A percentile compares a stretch with the other conserved stretches of the same genome.
These are phyloP conservation scores for Enteromius treurensis DNA, from an alignment of 2,797 vertebrate genomes.

Conservation along the genomic window DNA sequence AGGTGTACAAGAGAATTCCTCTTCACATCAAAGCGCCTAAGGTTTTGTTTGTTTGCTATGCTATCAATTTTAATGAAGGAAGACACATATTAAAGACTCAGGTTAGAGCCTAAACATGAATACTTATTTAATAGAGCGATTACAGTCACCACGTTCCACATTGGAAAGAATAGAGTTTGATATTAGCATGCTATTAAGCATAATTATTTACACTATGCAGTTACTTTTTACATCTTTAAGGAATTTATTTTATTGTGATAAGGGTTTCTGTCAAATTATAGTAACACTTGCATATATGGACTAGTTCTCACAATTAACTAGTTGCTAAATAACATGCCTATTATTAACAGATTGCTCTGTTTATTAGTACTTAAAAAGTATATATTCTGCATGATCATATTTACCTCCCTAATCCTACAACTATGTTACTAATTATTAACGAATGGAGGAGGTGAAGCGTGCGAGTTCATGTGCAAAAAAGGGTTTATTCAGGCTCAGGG, in stretches of 20 bases:
- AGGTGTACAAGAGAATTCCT: slow-evolving; percentile 9
- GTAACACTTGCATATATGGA: not conserved
- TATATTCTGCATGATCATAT: not conserved
- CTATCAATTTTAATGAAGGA: slow-evolving; percentile 22
- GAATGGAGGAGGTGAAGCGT: too few species aligned
- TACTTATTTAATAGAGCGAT: slow-evolving; percentile 9
- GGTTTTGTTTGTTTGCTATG: not conserved
- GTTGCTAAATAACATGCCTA: not conserved
- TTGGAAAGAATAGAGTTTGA: not conserved
- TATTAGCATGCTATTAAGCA: not conserved
- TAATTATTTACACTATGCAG: not conserved
- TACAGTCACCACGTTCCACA: not conserved
- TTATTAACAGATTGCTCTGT: not conserved
- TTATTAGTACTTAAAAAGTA: not conserved
- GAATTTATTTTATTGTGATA: not conserved
- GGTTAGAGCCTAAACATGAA: not conserved
- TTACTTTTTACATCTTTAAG: not conserved
- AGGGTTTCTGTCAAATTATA: not conserved
- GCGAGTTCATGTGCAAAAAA: too few species aligned
- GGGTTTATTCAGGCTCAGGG: too few species aligned
- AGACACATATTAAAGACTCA: slow-evolving; percentile 21
- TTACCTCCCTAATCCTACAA: not conserved
- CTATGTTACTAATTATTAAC: not conserved
- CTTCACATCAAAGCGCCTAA: slow-evolving; percentile 10
- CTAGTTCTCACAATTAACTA: not conserved